A percentile compares a stretch with the other conserved stretches of the same genome.
Conservation (phyloP, 2,113 vertebrate species). For the Campylomormyrus numenius region DNA sequence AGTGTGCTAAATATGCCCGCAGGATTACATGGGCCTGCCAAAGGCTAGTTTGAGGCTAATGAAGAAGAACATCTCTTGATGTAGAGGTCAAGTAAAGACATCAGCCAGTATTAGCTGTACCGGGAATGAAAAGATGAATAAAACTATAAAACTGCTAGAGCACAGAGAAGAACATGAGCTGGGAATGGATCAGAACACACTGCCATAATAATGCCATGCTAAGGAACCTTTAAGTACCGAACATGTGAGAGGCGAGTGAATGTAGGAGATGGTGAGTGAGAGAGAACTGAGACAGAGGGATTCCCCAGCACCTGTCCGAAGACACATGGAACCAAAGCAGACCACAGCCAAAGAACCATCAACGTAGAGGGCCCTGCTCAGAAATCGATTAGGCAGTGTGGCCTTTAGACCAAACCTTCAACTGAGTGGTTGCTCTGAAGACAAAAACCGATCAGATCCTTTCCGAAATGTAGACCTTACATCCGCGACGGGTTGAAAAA, state of each 20-base stretch:
- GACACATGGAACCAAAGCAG: background rate
- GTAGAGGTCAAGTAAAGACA: background rate
- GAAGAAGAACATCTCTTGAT: background rate
- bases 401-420: background rate
- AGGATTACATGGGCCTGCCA: background rate
- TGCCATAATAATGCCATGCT: background rate
- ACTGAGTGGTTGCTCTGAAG: background rate
- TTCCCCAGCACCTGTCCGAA: background rate
- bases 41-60: background rate
- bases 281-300: background rate
- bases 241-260: background rate
- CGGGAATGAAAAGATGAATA: background rate
- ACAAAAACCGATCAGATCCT: background rate
- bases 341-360: background rate
- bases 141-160: background rate
- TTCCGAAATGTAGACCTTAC: background rate
- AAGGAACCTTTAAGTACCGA: background rate
- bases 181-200: background rate
- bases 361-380: background rate
- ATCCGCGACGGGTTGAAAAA: background rate
- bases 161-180: background rate
- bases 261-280: background rate
- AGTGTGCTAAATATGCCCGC: background rate
- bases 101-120: background rate
- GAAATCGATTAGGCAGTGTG: background rate